phyloP scores from a whole-genome alignment of 1,140 invertebrate genomes.

The Wiebesia pumilae region DNA sequence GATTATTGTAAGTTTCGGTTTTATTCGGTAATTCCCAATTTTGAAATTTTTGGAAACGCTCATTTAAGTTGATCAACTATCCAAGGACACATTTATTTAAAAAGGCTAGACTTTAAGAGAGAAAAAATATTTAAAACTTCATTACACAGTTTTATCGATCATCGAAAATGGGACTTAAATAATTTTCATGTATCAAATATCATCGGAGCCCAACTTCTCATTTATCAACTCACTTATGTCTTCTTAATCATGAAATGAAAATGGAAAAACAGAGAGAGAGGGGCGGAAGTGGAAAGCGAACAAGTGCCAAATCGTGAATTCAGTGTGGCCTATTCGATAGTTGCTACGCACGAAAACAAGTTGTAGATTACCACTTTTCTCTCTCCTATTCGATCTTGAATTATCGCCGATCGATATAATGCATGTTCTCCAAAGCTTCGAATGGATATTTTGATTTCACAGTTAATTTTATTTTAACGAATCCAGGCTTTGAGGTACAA shows the following conservation, averaged over 20 bases:
- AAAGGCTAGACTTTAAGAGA: not conserved
- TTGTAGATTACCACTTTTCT: conserved; percentile 33
- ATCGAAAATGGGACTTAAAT: not conserved
- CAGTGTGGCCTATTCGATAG: not conserved
- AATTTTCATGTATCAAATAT: conserved; percentile 11
- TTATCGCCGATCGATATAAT: conserved; percentile 31
- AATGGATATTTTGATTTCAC: conserved; percentile 39
- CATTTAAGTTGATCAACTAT: not conserved
- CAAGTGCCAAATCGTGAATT: not conserved
- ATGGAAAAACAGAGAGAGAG: not conserved
- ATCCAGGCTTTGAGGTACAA: not conserved
- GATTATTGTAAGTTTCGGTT: conserved; percentile 14
- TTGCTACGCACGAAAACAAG: not conserved
- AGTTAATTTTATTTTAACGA: conserved; percentile 26
- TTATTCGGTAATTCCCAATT: not conserved
- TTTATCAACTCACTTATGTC: conserved; percentile 8
- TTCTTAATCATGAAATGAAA: conserved; percentile 29
- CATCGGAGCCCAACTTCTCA: not conserved
- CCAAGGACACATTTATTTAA: not conserved
- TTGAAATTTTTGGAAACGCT: not conserved
- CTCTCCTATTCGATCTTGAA: conserved; percentile 25
- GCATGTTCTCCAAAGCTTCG: not conserved
- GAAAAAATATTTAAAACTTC: not conserved
- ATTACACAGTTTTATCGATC: not conserved
- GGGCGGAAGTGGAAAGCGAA: too few relatives aligned